Conservation (phyloP, 2,113 vertebrate species). For the Rhodinocichla rosea region DNA sequence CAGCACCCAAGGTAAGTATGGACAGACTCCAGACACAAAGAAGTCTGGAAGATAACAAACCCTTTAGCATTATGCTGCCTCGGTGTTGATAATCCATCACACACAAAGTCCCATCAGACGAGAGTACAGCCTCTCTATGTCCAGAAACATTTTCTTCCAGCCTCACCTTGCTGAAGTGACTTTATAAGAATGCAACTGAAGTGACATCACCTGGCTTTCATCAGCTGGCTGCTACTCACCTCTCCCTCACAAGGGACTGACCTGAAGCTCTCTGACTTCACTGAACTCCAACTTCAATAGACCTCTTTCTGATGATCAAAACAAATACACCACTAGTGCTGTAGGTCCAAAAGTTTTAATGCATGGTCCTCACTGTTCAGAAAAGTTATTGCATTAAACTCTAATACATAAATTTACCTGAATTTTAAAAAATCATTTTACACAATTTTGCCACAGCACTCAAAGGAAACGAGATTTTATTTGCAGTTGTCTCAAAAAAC, state of each 20-base stretch:
- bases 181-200: neutral
- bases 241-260: neutral
- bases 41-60: neutral
- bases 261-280: neutral
- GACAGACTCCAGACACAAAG: neutral
- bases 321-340: neutral
- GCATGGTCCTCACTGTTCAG: neutral
- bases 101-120: fast-evolving
- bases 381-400: slow-evolving; percentile 7
- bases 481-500: neutral
- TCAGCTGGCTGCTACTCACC: neutral
- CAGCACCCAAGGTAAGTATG: neutral
- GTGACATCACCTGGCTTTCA: neutral
- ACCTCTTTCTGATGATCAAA: neutral
- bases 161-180: neutral
- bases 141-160: neutral
- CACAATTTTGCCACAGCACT: neutral
- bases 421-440: neutral
- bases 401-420: neutral
- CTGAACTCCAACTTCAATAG: neutral
- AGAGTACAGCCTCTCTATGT: neutral
- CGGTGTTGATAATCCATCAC: neutral
- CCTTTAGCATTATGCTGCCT: fast-evolving
- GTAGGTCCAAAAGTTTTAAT: neutral
- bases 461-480: neutral